Evolutionary conservation across 2,113 vertebrate species (phyloP).

Genomic region (Salvelinus sp.): DNA sequence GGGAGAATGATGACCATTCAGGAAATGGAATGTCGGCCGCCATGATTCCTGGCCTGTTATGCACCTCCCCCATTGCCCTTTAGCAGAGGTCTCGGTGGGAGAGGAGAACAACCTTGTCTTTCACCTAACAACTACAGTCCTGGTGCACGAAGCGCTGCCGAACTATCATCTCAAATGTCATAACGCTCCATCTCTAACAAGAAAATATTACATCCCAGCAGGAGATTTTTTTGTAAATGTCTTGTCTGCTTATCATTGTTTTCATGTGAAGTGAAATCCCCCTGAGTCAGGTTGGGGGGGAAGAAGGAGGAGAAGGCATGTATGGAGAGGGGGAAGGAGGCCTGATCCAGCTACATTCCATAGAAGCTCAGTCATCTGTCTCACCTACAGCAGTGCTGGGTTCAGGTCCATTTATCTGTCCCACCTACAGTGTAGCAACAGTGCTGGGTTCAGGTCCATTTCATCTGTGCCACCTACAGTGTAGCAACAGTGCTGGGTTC

Average conservation of each 20-base stretch:
- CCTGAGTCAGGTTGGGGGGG: neutral
- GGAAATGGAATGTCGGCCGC: conserved; percentile 46
- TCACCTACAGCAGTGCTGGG: neutral
- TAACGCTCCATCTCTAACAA: too few relatives aligned
- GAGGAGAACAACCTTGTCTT: neutral
- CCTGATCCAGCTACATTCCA: conserved; percentile 23
- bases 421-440: too few relatives aligned
- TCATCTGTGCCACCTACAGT: too few relatives aligned
- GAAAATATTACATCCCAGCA: too few relatives aligned
- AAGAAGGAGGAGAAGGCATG: neutral
- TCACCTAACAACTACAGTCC: too few relatives aligned
- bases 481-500: neutral
- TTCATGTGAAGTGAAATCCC: neutral
- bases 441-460: neutral
- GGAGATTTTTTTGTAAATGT: too few relatives aligned
- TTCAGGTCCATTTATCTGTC: neutral
- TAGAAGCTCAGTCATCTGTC: conserved; percentile 16
- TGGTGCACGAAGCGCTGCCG: too few relatives aligned
- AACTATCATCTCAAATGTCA: too few relatives aligned
- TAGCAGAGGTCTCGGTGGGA: conserved; percentile 20
- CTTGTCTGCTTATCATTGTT: neutral
- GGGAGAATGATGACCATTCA: conserved; percentile 20
- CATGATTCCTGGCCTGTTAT: conserved; percentile 42
- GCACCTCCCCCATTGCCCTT: conserved; percentile 44
- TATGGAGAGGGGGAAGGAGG: neutral